Evolutionary conservation across 2,888 invertebrate species (phyloP).

Genomic region (Argynnis bischoffii): DNA sequence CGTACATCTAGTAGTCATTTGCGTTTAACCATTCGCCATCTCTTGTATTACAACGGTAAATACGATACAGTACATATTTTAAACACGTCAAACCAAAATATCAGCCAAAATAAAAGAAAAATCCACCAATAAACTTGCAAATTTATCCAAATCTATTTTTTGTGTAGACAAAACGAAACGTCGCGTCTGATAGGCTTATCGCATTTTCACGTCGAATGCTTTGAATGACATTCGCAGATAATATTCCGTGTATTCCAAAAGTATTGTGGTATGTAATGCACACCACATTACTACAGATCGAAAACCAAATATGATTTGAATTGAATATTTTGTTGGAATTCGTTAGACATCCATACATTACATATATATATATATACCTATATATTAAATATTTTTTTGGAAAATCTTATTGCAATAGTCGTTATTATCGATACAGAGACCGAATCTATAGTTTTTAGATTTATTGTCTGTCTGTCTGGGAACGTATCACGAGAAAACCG

Average conservation of each 20-base stretch:
- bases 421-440: no score
- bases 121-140: conserved; percentile 19
- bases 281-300: conserved; percentile 1
- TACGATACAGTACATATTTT: neutral
- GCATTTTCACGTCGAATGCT: conserved; percentile 32
- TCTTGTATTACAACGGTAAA: neutral
- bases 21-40: no score
- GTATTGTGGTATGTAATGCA: neutral
- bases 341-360: neutral
- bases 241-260: conserved; percentile 22
- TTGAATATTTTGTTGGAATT: neutral
- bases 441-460: no score
- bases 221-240: conserved; percentile 35
- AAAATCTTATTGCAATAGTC: no score
- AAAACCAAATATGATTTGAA: conserved; percentile 3
- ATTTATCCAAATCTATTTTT: conserved; percentile 16
- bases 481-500: no score
- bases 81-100: neutral
- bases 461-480: no score
- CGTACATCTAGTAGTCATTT: no score
- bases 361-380: no score
- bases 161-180: conserved; percentile 26
- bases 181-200: conserved; percentile 34
- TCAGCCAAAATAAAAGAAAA: conserved; percentile 4
- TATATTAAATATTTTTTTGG: no score